Conservation (phyloP, 2,888 invertebrate genomes). For the Zonitis immaculata region DNA sequence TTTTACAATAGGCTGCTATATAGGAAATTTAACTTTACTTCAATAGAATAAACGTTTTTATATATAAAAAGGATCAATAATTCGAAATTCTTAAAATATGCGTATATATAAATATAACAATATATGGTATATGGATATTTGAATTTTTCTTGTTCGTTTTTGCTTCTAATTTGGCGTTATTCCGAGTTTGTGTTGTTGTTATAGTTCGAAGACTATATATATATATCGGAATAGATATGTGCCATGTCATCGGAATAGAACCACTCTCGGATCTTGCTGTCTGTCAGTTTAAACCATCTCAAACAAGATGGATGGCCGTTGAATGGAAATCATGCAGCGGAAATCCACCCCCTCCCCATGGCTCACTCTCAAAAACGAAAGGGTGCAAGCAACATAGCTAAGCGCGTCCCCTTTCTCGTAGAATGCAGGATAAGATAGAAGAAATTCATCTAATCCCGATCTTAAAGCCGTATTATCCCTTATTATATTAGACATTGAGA, state of each 20-base stretch:
- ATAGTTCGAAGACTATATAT: slow-evolving; percentile 22
- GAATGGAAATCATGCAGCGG: slow-evolving; percentile 59
- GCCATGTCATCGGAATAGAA: slow-evolving; percentile 47
- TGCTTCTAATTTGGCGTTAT: slow-evolving; percentile 18
- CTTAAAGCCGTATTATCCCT: slow-evolving; percentile 16
- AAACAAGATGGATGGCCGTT: slow-evolving; percentile 62
- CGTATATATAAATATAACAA: not conserved
- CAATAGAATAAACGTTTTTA: not conserved
- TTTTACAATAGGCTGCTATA: slow-evolving; percentile 43
- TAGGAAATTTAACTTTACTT: slow-evolving; percentile 31
- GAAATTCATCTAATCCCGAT: slow-evolving; percentile 24
- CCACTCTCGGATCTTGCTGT: slow-evolving; percentile 48
- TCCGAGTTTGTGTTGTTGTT: slow-evolving; percentile 21
- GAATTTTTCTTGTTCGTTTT: slow-evolving; percentile 1
- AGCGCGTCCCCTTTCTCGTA: not conserved
- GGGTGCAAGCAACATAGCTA: slow-evolving; percentile 26
- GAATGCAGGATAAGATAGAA: slow-evolving; percentile 23
- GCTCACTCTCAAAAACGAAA: too few species aligned
- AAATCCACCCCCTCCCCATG: slow-evolving; percentile 42
- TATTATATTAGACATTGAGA: not conserved
- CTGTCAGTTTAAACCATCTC: slow-evolving; percentile 53
- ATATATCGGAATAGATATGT: slow-evolving; percentile 44
- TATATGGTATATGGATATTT: not conserved
- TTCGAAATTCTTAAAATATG: too few species aligned
- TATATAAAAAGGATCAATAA: not conserved